These are phyloP conservation scores for Rhagonycha lutea DNA, from an alignment of 2,888 invertebrate genomes.

Conservation along the genomic window DNA sequence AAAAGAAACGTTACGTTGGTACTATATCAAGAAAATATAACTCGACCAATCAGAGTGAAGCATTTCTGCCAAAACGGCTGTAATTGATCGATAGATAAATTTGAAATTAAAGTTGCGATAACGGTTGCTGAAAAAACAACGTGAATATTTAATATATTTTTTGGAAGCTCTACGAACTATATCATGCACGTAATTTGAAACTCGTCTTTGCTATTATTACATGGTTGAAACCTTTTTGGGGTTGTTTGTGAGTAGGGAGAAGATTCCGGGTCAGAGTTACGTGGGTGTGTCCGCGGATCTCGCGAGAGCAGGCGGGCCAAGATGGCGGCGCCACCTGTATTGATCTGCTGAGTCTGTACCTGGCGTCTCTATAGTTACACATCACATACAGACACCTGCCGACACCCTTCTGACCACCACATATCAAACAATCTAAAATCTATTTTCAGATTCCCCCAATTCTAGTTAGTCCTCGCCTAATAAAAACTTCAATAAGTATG, in stretches of 20 bases:
- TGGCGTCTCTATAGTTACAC: conserved; percentile 49
- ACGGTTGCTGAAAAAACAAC: background rate
- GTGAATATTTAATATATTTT: background rate
- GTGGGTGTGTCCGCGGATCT: conserved; percentile 48
- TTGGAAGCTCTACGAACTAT: background rate
- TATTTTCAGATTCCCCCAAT: conserved; percentile 17
- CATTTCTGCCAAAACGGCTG: background rate
- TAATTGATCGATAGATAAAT: background rate
- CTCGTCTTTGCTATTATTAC: background rate
- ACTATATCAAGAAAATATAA: background rate
- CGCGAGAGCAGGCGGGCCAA: conserved; percentile 53
- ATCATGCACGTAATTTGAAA: background rate
- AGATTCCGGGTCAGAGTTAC: conserved; percentile 35
- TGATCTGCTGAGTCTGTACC: conserved; percentile 51
- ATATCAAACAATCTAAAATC: conserved; percentile 35
- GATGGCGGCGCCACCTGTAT: conserved; percentile 50
- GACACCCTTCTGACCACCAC: conserved; percentile 40
- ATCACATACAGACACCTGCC: conserved; percentile 50
- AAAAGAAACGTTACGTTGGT: background rate
- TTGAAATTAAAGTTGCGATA: background rate
- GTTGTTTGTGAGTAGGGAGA: conserved; percentile 25
- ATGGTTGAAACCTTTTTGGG: conserved; percentile 9
- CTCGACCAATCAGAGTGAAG: background rate
- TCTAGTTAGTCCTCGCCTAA: conserved; percentile 4
- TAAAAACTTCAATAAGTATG: background rate